Percentiles rank a stretch among this genome's conserved stretches.
phyloP scores from a whole-genome alignment of 2,888 invertebrate species.

The Eulithis prunata region DNA sequence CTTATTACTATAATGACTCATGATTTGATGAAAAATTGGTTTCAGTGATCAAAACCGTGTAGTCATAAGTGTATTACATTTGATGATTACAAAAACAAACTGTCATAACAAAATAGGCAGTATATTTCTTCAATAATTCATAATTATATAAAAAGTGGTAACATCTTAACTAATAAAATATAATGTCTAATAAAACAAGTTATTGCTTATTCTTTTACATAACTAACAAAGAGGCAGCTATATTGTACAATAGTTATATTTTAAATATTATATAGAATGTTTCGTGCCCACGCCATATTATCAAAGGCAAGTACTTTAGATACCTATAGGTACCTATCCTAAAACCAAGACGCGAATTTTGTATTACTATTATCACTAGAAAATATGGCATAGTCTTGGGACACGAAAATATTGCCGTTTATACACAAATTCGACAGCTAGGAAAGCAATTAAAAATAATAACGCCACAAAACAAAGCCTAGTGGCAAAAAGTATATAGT shows the following conservation, averaged over 20 bases:
- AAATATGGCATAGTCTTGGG: no score
- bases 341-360: no score
- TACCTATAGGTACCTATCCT: no score
- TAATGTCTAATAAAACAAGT: neutral
- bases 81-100: neutral
- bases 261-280: no score
- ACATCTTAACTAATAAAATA: slow-evolving; percentile 8
- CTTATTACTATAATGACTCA: slow-evolving; percentile 10
- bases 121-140: slow-evolving; percentile 20
- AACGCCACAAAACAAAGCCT: no score
- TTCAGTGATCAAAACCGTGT: slow-evolving; percentile 1
- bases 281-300: no score
- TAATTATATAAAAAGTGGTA: slow-evolving; percentile 21
- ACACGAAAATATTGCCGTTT: no score
- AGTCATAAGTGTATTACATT: neutral
- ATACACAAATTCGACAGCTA: no score
- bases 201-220: slow-evolving; percentile 26
- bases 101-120: slow-evolving; percentile 15
- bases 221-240: slow-evolving; percentile 13
- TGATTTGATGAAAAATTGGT: slow-evolving; percentile 19
- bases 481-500: no score
- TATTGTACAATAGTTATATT: slow-evolving; percentile 7
- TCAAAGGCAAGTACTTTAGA: no score
- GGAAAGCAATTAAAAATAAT: no score
- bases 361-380: no score